Evolutionary conservation across 2,888 invertebrate species (phyloP), one percentile per base, ranked within the genome.

Genomic region (Falcaria lacertinaria): DNA sequence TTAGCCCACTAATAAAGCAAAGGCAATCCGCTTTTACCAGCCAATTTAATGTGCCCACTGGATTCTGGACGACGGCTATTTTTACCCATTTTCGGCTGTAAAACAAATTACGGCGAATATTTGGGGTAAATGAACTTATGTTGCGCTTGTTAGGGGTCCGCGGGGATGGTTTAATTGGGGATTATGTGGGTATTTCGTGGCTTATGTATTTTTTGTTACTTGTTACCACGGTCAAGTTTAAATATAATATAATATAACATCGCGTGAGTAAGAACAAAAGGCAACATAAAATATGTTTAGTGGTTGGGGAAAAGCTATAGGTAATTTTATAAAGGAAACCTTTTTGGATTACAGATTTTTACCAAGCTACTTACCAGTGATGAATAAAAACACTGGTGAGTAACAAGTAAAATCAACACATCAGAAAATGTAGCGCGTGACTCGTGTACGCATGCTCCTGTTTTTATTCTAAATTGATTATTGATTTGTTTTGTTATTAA

Each of bases 1-100:
- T 84, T 80, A 84, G 71, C 58, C 66, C 70, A 63, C 83, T 83
- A 82, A 83, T 83, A 84, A 83, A 83, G 74, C 80, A 80, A 73
- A 75, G 67, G 75, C 80, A 81, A 80, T 81, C 69, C 76, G 66
- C 64, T 76, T 74, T 71, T 62, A 60, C 61, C 56, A 59, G 54
- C 57, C 74, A 69, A 71, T 76, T 76, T 75, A 72, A 72, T 73
- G 72, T 68, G 67, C 59, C 64, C 60, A 57, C 64, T 43, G 58
- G 55, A 54, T 60, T 57, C 43, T 37, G 37, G 36, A 13, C 37
- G 22, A 22, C 13, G 14, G 22, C 1, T 11, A 15, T 25, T 37
- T 37, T 37, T 13, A 6, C 37, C 22, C 22, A 22, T 37, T 37
- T 37, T 37, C 28, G 22, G 37, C 22, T 37, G 14, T 15, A 15